Evolutionary conservation across 2,113 vertebrate genomes (phyloP), one percentile per base, ranked within the genome.

Genomic region (Piprites chloris): DNA sequence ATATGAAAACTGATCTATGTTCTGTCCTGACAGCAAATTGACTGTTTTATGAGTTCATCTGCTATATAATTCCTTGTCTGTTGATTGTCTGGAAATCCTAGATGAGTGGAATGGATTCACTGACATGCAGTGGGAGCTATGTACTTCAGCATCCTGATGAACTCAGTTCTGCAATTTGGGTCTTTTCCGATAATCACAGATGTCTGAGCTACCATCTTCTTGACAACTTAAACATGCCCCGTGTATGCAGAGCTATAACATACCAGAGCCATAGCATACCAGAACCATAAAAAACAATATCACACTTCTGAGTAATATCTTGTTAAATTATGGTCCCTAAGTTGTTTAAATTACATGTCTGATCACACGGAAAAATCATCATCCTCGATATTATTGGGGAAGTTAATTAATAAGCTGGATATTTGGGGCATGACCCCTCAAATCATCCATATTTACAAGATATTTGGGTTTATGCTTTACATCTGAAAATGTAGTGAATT

Each of bases 41-140:
- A 22, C 11, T 22, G 5, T 39, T 90, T 62, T 81, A 27, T n/a
- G 55, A 85, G 20, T 19, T 66, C 5, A 3, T 23, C 20, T 62
- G 4, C 46, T 24, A 9, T 22, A 12, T 47, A 56, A 44, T 73
- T 69, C 37, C 11, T 80, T 30, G 14, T 42, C 19, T 37, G 8
- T 3, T 71, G 9, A 5, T 12, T 72, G 30, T 62, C 50, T 16
- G 5, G 42, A 69, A 74, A 62, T 23, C 39, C 58, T 33, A 3
- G 27, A 39, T 3, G 30, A 5, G 5, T 61, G 50, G 53, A 50
- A 35, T 39, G 33, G 50, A n/a, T 32, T 74, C 0, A 0, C 7
- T 75, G n/a, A 12, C 3, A 3, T 37, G 33, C 28, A 50, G 35
- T 22, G 21, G 71, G 2, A n/a, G 44, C 30, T 32, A 56, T 5